Conservation (phyloP, 1,140 invertebrate species). For the Thaumetopoea pityocampa region DNA sequence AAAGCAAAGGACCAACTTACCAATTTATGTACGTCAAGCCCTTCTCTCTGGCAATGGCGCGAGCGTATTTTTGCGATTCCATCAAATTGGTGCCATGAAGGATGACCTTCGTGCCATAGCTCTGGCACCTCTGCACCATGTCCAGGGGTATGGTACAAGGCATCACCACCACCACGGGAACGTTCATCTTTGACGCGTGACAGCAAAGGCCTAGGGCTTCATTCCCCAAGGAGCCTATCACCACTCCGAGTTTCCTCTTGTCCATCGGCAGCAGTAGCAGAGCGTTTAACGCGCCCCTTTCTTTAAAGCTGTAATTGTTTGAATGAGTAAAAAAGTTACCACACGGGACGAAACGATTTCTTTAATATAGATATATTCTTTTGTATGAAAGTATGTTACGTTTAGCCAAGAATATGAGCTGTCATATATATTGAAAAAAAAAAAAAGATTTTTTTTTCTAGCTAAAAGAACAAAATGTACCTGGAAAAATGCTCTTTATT, state of each 20-base stretch:
- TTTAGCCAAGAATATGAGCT: no score
- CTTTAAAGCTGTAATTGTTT: constrained; percentile 83
- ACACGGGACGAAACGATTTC: no score
- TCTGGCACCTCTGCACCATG: constrained; percentile 83
- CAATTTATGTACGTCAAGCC: constrained; percentile 53
- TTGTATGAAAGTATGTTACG: no score
- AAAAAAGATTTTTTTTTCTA: no score
- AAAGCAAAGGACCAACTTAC: constrained; percentile 26
- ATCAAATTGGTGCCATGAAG: constrained; percentile 67
- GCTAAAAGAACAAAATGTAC: no score
- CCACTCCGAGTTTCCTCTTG: constrained; percentile 82
- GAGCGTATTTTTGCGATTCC: constrained; percentile 45
- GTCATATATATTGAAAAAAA: no score
- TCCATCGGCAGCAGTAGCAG: constrained; percentile 79
- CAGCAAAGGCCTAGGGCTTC: constrained; percentile 79
- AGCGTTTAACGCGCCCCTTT: constrained; percentile 85
- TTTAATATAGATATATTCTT: no score
- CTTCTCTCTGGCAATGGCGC: constrained; percentile 47
- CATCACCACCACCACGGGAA: constrained; percentile 89
- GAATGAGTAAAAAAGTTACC: no score
- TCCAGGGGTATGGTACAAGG: constrained; percentile 83
- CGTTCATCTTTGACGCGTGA: constrained; percentile 81
- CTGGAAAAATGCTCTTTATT: no score
- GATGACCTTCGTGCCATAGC: constrained; percentile 83
- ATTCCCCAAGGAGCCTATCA: constrained; percentile 87